Evolutionary conservation across 2,113 vertebrate species (phyloP).

Genomic region (Pseudopodoces humilis): DNA sequence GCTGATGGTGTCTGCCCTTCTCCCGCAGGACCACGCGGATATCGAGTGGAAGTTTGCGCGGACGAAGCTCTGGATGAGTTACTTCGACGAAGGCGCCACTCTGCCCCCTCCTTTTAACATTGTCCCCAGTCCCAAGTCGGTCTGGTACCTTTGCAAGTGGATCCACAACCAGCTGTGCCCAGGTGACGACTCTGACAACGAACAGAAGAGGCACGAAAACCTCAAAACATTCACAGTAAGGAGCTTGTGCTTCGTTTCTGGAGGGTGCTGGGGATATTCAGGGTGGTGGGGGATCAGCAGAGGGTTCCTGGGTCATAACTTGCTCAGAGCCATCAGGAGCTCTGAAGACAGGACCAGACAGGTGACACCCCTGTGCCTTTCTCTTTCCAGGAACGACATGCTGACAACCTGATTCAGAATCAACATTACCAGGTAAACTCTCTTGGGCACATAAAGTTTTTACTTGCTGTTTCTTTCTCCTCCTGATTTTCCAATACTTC

Average conservation of each 20-base stretch:
- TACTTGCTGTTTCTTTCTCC: background rate
- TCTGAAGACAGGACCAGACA: background rate
- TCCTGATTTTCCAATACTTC: background rate
- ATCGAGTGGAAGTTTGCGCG: slow-evolving; percentile 98
- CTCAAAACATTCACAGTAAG: slow-evolving; percentile 91
- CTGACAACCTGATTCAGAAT: slow-evolving; percentile 94
- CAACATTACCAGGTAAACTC: slow-evolving; percentile 92
- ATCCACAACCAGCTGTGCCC: slow-evolving; percentile 86
- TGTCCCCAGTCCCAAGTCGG: slow-evolving; percentile 92
- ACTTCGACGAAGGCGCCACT: slow-evolving; percentile 96
- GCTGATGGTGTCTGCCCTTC: background rate
- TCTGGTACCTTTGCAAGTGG: slow-evolving; percentile 92
- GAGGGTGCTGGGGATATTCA: background rate
- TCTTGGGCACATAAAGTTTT: background rate
- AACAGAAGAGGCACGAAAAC: slow-evolving; percentile 87
- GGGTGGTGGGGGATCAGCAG: fast-evolving
- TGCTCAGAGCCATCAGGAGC: background rate
- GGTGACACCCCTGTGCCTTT: slow-evolving; percentile 8
- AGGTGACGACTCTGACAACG: slow-evolving; percentile 73
- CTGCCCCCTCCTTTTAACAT: slow-evolving; percentile 96
- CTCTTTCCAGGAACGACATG: slow-evolving; percentile 87
- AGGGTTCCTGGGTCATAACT: background rate
- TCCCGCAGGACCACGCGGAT: slow-evolving; percentile 89
- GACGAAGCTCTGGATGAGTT: slow-evolving; percentile 98
- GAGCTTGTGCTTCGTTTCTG: background rate